Conservation (phyloP, 92 coral and sea anemone species). For the Epizoanthus rinbou region DNA sequence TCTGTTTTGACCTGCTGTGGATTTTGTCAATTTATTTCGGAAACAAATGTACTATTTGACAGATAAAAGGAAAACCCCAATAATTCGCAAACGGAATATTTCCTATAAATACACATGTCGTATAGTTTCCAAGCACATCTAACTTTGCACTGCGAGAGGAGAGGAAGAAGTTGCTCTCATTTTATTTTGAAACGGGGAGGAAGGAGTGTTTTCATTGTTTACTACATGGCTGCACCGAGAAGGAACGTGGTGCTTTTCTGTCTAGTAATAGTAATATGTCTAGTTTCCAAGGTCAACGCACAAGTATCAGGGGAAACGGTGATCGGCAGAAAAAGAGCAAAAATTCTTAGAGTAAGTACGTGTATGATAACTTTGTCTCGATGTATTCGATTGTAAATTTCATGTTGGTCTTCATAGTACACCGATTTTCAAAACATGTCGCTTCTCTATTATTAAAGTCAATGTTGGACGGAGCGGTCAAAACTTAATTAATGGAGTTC, state of each 20-base stretch:
- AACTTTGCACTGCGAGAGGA: not conserved
- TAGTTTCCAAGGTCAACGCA: constrained; percentile 14
- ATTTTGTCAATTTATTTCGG: constrained; percentile 40
- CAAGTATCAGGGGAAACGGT: constrained; percentile 29
- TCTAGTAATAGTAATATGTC: constrained; percentile 19
- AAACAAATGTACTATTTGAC: constrained; percentile 20
- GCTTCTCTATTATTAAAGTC: too few relatives aligned
- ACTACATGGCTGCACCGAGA: not conserved
- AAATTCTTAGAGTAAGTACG: constrained; percentile 14
- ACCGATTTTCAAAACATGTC: too few relatives aligned
- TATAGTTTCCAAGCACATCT: not conserved
- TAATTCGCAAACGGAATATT: constrained; percentile 3
- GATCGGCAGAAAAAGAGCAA: constrained; percentile 30
- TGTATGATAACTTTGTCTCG: not conserved
- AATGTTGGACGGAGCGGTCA: too few relatives aligned
- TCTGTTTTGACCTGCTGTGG: not conserved
- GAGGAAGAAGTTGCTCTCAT: not conserved
- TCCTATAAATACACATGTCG: constrained; percentile 33
- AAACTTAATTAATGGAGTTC: too few relatives aligned
- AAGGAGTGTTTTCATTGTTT: not conserved
- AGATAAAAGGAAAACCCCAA: constrained; percentile 22
- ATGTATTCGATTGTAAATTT: too few relatives aligned
- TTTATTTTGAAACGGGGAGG: not conserved
- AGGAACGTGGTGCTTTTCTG: constrained; percentile 3
- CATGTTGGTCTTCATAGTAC: too few relatives aligned